phyloP scores from a whole-genome alignment of 2,113 vertebrate species.

The Equus quagga region DNA sequence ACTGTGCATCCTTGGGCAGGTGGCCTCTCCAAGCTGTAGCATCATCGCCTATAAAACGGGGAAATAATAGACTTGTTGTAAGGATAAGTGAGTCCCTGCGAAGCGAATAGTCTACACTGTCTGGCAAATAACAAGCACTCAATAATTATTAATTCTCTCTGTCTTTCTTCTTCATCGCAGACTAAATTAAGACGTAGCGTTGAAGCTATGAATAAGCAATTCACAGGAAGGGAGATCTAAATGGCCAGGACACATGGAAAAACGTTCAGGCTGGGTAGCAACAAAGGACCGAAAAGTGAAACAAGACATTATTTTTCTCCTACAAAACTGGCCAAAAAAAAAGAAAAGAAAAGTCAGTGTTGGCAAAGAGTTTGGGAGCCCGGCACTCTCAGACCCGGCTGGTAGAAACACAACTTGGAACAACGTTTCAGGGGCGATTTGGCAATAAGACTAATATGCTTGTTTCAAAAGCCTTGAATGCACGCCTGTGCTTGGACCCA shows the following conservation, averaged over 20 bases:
- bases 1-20: neutral
- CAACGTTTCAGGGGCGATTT: neutral
- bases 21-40: accelerated
- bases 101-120: neutral
- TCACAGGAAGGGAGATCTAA: slow-evolving; percentile 21
- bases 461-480: neutral
- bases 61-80: neutral
- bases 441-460: neutral
- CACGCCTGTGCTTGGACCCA: neutral
- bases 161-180: slow-evolving; percentile 61
- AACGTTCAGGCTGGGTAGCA: neutral
- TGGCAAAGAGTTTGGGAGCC: neutral
- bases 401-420: neutral
- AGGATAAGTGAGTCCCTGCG: neutral
- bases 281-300: slow-evolving; percentile 27
- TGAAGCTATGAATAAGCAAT: slow-evolving; percentile 53
- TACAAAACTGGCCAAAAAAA: neutral
- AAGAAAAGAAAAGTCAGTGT: neutral
- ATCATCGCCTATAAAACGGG: neutral
- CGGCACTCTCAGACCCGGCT: neutral
- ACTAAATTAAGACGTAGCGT: slow-evolving; percentile 47
- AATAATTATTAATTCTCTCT: slow-evolving; percentile 71
- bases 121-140: slow-evolving; percentile 55
- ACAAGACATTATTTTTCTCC: neutral
- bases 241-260: neutral